phyloP scores from a whole-genome alignment of 2,797 vertebrate species.

The Silurus aristotelis region DNA sequence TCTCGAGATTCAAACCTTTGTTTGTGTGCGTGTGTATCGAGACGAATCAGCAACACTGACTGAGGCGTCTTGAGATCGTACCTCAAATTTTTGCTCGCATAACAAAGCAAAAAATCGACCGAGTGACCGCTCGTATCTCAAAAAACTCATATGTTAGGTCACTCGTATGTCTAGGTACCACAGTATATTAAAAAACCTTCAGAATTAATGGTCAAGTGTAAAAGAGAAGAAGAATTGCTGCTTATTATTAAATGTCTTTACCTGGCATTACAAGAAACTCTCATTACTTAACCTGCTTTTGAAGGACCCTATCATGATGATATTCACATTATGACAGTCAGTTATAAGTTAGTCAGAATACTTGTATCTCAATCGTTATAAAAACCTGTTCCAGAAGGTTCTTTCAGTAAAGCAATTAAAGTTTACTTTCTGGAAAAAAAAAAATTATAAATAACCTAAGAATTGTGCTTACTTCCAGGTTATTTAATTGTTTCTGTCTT shows the following conservation, averaged over 20 bases:
- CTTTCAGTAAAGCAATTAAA: background rate
- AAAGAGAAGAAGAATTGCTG: background rate
- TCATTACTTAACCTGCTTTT: background rate
- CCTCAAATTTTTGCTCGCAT: no score
- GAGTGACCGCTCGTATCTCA: no score
- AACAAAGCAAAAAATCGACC: no score
- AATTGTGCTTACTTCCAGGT: background rate
- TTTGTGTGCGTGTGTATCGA: no score
- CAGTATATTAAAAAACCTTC: background rate
- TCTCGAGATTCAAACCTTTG: no score
- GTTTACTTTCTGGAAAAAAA: background rate
- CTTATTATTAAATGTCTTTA: background rate
- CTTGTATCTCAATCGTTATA: no score
- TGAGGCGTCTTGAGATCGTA: no score
- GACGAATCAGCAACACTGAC: no score
- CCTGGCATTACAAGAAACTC: no score
- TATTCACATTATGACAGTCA: background rate
- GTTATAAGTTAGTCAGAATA: background rate
- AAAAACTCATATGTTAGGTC: no score
- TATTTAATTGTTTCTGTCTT: background rate
- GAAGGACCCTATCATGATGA: background rate
- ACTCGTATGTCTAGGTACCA: no score
- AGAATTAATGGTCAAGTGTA: slow-evolving; percentile 4
- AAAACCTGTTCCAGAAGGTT: background rate
- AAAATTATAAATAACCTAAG: background rate